Evolutionary conservation across 2,888 invertebrate species (phyloP).

Genomic region (Hemistola chrysoprasaria): DNA sequence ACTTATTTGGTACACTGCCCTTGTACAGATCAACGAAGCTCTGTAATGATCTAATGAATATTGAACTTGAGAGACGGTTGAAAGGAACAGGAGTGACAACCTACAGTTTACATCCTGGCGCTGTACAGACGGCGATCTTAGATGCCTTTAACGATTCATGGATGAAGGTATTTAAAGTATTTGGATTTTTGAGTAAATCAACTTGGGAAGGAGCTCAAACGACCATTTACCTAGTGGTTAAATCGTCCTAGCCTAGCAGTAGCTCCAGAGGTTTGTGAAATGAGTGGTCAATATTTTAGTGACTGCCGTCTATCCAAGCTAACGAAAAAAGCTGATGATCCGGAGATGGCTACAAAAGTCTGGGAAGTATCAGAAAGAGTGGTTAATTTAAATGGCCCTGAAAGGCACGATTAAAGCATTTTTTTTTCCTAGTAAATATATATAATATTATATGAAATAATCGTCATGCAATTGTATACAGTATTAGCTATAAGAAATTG

Average conservation of each 20-base stretch:
- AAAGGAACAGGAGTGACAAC: constrained; percentile 87
- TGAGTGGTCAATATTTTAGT: constrained; percentile 84
- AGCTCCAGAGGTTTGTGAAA: constrained; percentile 75
- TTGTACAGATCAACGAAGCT: no score
- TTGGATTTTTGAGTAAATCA: constrained; percentile 47
- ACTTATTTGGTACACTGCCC: no score
- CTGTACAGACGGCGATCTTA: constrained; percentile 72
- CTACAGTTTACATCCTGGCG: constrained; percentile 91
- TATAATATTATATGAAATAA: no score
- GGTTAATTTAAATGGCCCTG: constrained; percentile 28
- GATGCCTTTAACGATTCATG: constrained; percentile 53
- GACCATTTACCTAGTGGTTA: constrained; percentile 79
- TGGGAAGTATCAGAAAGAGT: constrained; percentile 82
- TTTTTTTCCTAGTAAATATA: no score
- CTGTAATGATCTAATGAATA: constrained; percentile 84
- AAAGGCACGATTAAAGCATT: no score
- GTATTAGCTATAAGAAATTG: no score
- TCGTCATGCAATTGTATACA: no score
- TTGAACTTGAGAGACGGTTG: constrained; percentile 86
- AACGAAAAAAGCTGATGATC: constrained; percentile 68
- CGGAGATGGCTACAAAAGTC: constrained; percentile 77
- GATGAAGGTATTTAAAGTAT: constrained; percentile 34
- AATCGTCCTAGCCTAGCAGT: no score
- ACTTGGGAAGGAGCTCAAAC: constrained; percentile 72
- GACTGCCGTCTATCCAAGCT: constrained; percentile 71